These are phyloP conservation scores for Acleris cristana DNA, from an alignment of 2,888 invertebrate genomes.

Conservation along the genomic window DNA sequence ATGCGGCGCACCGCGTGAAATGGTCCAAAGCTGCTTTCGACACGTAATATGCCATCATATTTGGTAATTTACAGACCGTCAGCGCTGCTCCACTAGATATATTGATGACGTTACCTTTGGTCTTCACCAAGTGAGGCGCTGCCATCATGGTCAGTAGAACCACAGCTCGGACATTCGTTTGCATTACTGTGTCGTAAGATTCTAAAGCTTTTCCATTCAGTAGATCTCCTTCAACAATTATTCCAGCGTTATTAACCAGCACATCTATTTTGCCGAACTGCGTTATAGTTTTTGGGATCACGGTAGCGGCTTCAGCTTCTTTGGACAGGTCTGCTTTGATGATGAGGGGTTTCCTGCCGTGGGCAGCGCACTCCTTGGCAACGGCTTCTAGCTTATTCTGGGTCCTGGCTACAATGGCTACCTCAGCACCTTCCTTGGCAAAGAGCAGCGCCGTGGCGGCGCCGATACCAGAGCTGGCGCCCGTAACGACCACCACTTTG, in stretches of 20 bases:
- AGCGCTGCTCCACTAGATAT: constrained; percentile 52
- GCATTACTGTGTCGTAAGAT: constrained; percentile 51
- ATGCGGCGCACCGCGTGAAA: constrained; percentile 87
- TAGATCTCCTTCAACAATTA: constrained; percentile 41
- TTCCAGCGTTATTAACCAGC: constrained; percentile 56
- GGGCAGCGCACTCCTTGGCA: constrained; percentile 41
- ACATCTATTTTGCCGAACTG: constrained; percentile 55
- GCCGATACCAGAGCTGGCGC: constrained; percentile 62
- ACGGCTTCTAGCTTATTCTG: constrained; percentile 47
- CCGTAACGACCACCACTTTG: constrained; percentile 58
- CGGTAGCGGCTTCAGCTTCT: constrained; percentile 47
- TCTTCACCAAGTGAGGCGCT: constrained; percentile 49
- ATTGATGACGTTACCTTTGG: constrained; percentile 59
- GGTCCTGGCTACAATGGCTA: constrained; percentile 53
- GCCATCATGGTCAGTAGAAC: constrained; percentile 50
- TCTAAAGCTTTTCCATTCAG: constrained; percentile 45
- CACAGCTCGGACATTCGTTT: constrained; percentile 51
- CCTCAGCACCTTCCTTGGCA: constrained; percentile 50
- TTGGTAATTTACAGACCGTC: constrained; percentile 19
- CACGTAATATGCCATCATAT: constrained; percentile 80
- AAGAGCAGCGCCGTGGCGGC: constrained; percentile 55
- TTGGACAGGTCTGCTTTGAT: constrained; percentile 53
- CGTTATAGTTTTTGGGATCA: constrained; percentile 49
- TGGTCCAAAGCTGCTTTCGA: constrained; percentile 91
- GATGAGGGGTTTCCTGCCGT: constrained; percentile 44